phyloP scores from a whole-genome alignment of 2,113 vertebrate genomes.

The Nothocercus nigrocapillus region DNA sequence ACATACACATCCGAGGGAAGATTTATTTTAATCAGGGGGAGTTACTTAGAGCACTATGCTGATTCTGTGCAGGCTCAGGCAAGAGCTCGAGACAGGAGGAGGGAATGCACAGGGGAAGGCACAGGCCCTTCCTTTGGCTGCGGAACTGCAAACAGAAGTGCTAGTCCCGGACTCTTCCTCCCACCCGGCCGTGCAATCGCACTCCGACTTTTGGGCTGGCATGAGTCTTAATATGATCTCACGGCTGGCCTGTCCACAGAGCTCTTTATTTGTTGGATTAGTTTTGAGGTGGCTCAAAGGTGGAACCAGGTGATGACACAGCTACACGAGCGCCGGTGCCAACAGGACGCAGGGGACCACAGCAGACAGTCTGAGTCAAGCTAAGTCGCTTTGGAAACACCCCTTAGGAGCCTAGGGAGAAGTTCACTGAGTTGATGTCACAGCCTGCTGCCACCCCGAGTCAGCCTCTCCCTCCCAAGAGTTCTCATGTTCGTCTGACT shows the following conservation, averaged over 20 bases:
- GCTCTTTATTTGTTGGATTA: background rate
- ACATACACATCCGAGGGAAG: background rate
- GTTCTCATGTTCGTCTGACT: background rate
- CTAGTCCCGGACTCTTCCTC: conserved; percentile 35
- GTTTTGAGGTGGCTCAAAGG: background rate
- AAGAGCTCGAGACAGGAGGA: background rate
- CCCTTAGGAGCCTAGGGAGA: background rate
- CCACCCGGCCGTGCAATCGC: background rate
- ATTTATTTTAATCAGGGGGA: background rate
- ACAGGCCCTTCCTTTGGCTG: background rate
- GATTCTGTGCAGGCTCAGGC: conserved; percentile 13
- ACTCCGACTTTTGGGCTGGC: background rate
- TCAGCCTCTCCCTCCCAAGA: background rate
- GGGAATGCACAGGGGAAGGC: conserved; percentile 26
- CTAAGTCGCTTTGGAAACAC: background rate
- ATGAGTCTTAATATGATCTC: background rate
- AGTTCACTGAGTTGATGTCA: background rate
- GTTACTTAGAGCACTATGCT: background rate
- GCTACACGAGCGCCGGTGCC: background rate
- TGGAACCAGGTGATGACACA: background rate
- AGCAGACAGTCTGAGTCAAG: background rate
- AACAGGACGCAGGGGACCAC: background rate
- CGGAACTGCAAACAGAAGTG: conserved; percentile 50
- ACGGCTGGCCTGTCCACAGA: background rate
- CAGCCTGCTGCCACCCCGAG: background rate